Base-by-base conservation (phyloP, 2,888 invertebrate genomes). In the Beris chalybata region DNA sequence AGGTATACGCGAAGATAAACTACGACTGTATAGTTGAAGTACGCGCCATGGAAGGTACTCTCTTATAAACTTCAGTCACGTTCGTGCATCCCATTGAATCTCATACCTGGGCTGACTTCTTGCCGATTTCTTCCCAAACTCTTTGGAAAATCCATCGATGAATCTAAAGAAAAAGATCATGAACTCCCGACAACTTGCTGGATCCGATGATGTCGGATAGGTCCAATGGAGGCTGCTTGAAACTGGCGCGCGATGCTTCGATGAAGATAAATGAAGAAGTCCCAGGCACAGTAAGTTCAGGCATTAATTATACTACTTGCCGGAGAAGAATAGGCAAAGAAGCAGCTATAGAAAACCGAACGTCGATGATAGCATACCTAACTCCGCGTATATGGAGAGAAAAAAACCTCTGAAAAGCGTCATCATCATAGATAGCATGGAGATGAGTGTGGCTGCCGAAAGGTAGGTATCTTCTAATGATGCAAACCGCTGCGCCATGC, bases 211-310 rank as follows among this genome's bases (percentile, higher is more conserved):
- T 32, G 38, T 6, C 47, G 32, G 15, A 13, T 12, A 9, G 13
- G 31, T 15, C 13, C 48, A 32, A 43, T 32, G 32, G 31, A 52
- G 38, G 38, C 38, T 38, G 38, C 3, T 38, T 38, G 38, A 38
- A 38, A 38, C 38, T 38, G 44, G 44, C 50, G 53, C 53, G 50
- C 12, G 67, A 67, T 67, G 57, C 48, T 59, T 52, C 68, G 66
- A 58, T 66, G 64, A 68, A 68, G 66, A 68, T 68, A 68, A 68
- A 66, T 68, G 66, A 64, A 68, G 64, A 65, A 65, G 65, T 65
- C 56, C 66, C 57, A 61, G 38, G 65, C 55, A 50, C 68, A 66
- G 68, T 68, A 68, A 61, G 68, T 68, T 64, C 58, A 54, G 56
- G 64, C 68, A 66, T 68, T 66, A 64, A 68, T 66, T 66, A 68